Evolutionary conservation across 2,888 invertebrate species (phyloP).

Genomic region (Eupithecia pulchellata): DNA sequence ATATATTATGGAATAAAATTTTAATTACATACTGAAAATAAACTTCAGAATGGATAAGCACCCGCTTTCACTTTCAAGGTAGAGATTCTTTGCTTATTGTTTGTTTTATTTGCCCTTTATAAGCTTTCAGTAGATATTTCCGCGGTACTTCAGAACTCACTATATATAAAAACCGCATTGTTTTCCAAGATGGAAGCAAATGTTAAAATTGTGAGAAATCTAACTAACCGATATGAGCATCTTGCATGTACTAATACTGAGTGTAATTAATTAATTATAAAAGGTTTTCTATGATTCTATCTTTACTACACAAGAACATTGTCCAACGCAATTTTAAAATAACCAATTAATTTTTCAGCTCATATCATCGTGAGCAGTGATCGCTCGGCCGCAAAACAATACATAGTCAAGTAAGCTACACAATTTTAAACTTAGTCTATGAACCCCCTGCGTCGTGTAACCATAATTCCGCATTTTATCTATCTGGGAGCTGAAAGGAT

Average conservation of each 20-base stretch:
- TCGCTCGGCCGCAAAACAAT: constrained; percentile 76
- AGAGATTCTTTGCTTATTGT: constrained; percentile 62
- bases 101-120: constrained; percentile 52
- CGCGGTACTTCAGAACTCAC: not conserved
- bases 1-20: constrained; percentile 78
- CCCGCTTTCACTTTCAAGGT: constrained; percentile 79
- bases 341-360: constrained; percentile 63
- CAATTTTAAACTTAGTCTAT: constrained; percentile 69
- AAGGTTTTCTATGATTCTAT: not conserved
- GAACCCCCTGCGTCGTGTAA: constrained; percentile 51
- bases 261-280: not conserved
- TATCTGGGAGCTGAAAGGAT: constrained; percentile 32
- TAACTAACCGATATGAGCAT: not conserved
- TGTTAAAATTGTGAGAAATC: not conserved
- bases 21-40: constrained; percentile 62
- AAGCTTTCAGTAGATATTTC: constrained; percentile 12
- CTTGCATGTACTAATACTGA: not conserved
- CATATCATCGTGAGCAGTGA: constrained; percentile 85
- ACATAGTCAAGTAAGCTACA: constrained; percentile 78
- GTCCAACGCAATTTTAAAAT: not conserved
- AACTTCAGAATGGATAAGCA: constrained; percentile 73
- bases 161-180: not conserved
- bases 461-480: constrained; percentile 17
- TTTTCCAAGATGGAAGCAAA: not conserved
- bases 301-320: not conserved